Percentiles rank a stretch among this genome's conserved stretches.
Conservation (phyloP, 2,888 invertebrate genomes). For the Pristionchus japonicus region DNA sequence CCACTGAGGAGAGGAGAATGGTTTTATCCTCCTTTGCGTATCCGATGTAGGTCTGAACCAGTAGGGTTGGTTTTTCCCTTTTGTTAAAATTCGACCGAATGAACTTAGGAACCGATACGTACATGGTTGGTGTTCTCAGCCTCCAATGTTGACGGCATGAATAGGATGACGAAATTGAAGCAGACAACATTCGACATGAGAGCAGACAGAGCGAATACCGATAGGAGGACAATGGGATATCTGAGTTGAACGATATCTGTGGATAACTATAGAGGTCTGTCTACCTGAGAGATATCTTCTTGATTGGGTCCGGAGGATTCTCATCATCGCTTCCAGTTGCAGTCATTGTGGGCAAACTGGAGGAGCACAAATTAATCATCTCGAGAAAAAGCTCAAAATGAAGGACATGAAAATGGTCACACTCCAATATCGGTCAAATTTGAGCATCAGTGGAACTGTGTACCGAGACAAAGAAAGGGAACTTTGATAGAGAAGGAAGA, state of each 20-base stretch:
- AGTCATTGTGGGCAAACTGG: too few species aligned
- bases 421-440: not conserved
- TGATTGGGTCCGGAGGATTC: too few species aligned
- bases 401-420: too few species aligned
- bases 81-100: not conserved
- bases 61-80: not conserved
- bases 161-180: slow-evolving; percentile 72
- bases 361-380: too few species aligned
- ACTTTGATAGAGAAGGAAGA: not conserved
- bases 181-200: slow-evolving; percentile 72
- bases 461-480: not conserved
- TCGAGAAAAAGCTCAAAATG: too few species aligned
- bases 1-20: slow-evolving; percentile 69
- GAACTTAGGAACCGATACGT: too few species aligned
- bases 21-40: slow-evolving; percentile 66
- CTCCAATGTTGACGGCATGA: slow-evolving; percentile 62
- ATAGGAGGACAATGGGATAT: slow-evolving; percentile 63
- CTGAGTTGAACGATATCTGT: slow-evolving; percentile 42
- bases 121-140: slow-evolving; percentile 50
- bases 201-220: slow-evolving; percentile 69
- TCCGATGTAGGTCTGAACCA: slow-evolving; percentile 60
- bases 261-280: too few species aligned
- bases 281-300: too few species aligned
- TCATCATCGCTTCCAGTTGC: too few species aligned
- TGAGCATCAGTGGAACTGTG: not conserved